Percentiles rank a stretch among this genome's conserved stretches.
Evolutionary conservation across 92 coral and sea anemone species (phyloP).

Genomic region (Phenganax subtilis): DNA sequence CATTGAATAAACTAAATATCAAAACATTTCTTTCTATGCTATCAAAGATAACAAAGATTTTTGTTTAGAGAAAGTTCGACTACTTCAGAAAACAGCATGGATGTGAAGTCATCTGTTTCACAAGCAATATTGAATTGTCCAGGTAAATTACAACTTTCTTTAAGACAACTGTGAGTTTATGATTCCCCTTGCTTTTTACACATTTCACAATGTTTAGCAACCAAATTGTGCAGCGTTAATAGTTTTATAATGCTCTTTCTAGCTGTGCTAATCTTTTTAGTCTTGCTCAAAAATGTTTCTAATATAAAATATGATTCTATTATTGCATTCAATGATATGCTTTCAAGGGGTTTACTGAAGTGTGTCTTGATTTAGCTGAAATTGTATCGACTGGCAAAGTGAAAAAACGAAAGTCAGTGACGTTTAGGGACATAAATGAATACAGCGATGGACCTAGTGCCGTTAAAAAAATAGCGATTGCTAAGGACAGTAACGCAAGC

Average conservation of each 20-base stretch:
- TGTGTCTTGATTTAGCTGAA: not conserved
- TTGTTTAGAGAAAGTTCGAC: too few species aligned
- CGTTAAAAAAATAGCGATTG: not conserved
- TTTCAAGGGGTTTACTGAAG: not conserved
- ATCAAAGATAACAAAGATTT: too few species aligned
- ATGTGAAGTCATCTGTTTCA: too few species aligned
- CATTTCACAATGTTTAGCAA: not conserved
- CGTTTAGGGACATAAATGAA: not conserved
- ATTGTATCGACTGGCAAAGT: not conserved
- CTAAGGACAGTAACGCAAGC: not conserved
- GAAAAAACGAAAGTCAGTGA: slow-evolving; percentile 29
- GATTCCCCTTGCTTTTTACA: not conserved
- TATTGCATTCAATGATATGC: not conserved
- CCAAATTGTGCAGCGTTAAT: not conserved
- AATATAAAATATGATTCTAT: too few species aligned
- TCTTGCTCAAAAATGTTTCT: too few species aligned
- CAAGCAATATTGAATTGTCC: not conserved
- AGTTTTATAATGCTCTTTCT: too few species aligned
- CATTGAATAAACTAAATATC: not conserved
- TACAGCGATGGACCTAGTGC: not conserved
- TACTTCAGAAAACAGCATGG: too few species aligned
- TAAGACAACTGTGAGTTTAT: not conserved
- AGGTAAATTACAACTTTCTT: not conserved
- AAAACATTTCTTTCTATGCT: not conserved
- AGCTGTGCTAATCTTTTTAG: too few species aligned